Evolutionary conservation across 2,113 vertebrate species (phyloP), one percentile per base, ranked within the genome.

Genomic region (Nymphicus hollandicus): DNA sequence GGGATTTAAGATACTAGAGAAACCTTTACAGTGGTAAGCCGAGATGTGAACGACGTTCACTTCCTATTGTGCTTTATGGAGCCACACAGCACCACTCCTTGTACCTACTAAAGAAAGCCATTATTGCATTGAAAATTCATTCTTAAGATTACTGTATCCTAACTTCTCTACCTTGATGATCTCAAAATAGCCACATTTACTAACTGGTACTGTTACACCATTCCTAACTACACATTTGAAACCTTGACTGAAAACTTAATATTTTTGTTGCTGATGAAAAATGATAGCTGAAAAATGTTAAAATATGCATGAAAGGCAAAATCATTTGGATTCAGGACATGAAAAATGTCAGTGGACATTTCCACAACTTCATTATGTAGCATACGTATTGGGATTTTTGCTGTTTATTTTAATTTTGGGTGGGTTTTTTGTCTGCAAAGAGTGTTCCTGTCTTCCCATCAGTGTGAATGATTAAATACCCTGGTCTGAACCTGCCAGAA

Each of bases 1-100:
- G 35, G 47, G 33, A 81, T 84, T 81, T 84, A 71, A 91, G 69
- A 88, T 79, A 86, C 15, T 43, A 33, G 29, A 64, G 56, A 84
- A 71, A 39, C 15, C 28, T 93, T 68, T 68, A 47, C 61, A 39
- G 35, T 33, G 17, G 20, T 25, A 46, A 87, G 6, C 10, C 56
- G 55, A 88, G 56, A 31, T n/a, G 15, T 47, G 76, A 82, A 79
- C 0, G 29, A 87, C 87, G 9, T 35, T 33, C 28, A 24, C 23
- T 70, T 74, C 25, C 11, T 50, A 4, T 25, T 56, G 44, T 53
- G 49, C 8, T 73, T 89, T n/a, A 58, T n/a, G 31, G 27, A 89
- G 50, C n/a, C 49, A 52, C 44, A 55, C 7, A 84, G 13, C 31
- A 81, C 33, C 39, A 60, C 14, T 91, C 29, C 47, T 85, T 69